Percentiles rank a stretch among this genome's conserved stretches.
phyloP scores from a whole-genome alignment of 2,797 vertebrate species.

The Simalia tracyae region DNA sequence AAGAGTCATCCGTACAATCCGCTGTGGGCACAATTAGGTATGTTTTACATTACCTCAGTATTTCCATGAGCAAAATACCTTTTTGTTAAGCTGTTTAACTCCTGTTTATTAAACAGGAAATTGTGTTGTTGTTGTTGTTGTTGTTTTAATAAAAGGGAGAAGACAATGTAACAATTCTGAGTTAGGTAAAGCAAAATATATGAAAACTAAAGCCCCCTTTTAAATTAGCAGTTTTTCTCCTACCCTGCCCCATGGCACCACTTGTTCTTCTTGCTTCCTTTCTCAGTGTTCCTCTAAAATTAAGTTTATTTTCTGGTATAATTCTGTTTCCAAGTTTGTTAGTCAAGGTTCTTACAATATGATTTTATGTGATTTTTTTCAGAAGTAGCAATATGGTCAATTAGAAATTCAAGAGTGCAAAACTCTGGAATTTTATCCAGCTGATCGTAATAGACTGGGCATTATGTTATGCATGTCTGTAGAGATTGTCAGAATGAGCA shows the following conservation, averaged over 20 bases:
- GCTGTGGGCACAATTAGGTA: conserved; percentile 94
- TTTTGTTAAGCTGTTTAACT: not conserved
- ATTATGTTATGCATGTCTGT: not conserved
- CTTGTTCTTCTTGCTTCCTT: not conserved
- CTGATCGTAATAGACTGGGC: not conserved
- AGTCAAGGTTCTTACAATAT: not conserved
- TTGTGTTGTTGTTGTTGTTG: not conserved
- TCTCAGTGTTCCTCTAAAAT: not conserved
- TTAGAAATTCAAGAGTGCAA: not conserved
- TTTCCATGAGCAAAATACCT: not conserved
- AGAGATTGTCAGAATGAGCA: not conserved
- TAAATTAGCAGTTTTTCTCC: not conserved
- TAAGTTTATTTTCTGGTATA: not conserved
- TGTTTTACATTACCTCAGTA: conserved; percentile 34
- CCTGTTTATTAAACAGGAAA: not conserved
- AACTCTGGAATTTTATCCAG: not conserved
- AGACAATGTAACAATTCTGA: not conserved
- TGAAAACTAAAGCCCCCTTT: not conserved
- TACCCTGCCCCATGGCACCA: not conserved
- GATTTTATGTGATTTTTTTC: not conserved
- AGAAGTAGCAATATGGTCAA: not conserved
- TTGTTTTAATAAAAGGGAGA: no score
- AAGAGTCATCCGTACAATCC: conserved; percentile 98
- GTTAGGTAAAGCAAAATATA: not conserved
- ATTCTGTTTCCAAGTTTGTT: not conserved